Conservation (phyloP, 2,888 invertebrate species). For the Morinoia aosen region DNA sequence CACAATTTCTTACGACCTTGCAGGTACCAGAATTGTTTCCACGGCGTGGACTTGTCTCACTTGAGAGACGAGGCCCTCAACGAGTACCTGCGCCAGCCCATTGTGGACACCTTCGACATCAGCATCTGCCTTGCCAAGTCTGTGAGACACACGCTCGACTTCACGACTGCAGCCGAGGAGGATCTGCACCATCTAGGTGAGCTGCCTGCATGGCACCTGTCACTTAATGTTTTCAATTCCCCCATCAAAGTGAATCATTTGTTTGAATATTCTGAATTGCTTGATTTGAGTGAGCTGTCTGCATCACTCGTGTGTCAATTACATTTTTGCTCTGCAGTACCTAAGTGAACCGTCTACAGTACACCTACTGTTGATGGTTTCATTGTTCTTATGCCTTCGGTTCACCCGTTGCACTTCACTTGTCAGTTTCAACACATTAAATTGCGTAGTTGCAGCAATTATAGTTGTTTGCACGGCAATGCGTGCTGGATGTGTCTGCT, state of each 20-base stretch:
- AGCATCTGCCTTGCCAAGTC: conserved; percentile 96
- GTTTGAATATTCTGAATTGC: too few relatives aligned
- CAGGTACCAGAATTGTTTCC: conserved; percentile 94
- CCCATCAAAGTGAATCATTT: neutral
- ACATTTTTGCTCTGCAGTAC: too few relatives aligned
- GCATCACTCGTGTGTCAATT: too few relatives aligned
- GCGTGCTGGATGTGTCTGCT: too few relatives aligned
- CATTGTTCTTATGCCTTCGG: too few relatives aligned
- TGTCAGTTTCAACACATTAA: too few relatives aligned
- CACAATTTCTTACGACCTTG: neutral
- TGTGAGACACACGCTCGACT: conserved; percentile 92
- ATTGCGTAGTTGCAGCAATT: too few relatives aligned
- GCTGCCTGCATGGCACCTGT: neutral
- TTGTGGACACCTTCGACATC: conserved; percentile 98
- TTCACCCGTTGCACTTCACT: too few relatives aligned
- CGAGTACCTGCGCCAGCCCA: conserved; percentile 97
- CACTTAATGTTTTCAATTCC: neutral
- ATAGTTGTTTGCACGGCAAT: too few relatives aligned
- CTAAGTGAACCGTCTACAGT: too few relatives aligned
- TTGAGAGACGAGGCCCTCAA: conserved; percentile 93
- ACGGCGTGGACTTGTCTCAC: conserved; percentile 94
- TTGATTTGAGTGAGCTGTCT: too few relatives aligned
- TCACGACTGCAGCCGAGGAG: conserved; percentile 90
- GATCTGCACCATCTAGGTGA: conserved; percentile 90
- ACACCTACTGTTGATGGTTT: too few relatives aligned